Base-by-base conservation (phyloP, 2,797 vertebrate species). In the Borostomias antarcticus region DNA sequence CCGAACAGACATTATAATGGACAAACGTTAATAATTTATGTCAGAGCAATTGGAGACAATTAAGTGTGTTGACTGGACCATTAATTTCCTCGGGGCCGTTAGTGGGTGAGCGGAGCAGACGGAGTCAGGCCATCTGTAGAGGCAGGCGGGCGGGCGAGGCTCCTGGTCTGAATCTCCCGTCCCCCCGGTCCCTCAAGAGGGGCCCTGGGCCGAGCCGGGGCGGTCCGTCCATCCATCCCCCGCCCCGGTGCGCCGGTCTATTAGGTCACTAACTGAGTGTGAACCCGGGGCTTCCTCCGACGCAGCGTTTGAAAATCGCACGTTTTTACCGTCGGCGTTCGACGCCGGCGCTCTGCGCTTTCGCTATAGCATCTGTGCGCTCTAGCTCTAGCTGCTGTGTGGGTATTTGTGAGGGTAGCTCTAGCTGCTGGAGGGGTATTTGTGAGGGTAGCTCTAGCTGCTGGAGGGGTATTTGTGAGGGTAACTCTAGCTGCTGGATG, bases 21-120 rank as follows among this genome's bases (percentile, higher is more conserved):
- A 86, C 82, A 87, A 86, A 86, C 88, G 79, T 91, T 91, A 93
- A 92, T 92, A 92, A 94, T 93, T 92, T 91, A 93, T 91, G 85
- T 85, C 85, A 84, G 78, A 88, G 86, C 83, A 92, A 93, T 92
- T 90, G 89, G 86, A 91, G 83, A 90, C 91, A 93, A 94, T 93
- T 94, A 94, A 87, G 84, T 76, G 70, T 58, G 86, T 79, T 78
- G 90, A 87, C 84, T 89, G 83, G 80, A 82, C 84, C 89, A 91
- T 93, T 93, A 74, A 91, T 94, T 91, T 88, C 86, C 77, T 65
- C 62, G 69, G 32, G 81, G 80, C 64, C 58, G 61, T 58, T 73
- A 71, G 69, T 59, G 66, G 62, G 68, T 65, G 62, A 68, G 79
- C 69, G 30, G 48, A 64, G 37, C 50, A 48, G 51, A 54, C 23